phyloP scores from a whole-genome alignment of 2,797 vertebrate species.

The Mareca strepera region DNA sequence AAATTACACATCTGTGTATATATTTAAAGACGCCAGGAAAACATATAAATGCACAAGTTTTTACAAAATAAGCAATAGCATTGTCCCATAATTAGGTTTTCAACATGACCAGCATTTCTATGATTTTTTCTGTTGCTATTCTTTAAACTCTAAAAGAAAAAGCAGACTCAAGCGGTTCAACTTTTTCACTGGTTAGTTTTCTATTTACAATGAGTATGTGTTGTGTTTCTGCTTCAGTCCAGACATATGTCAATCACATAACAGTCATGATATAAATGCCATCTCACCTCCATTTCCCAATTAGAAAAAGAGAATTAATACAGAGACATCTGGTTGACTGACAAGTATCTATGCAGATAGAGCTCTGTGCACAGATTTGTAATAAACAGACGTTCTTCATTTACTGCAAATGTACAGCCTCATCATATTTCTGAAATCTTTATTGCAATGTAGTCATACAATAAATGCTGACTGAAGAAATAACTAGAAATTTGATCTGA shows the following conservation, averaged over 20 bases:
- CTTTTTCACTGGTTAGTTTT: not conserved
- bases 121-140: not conserved
- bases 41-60: not conserved
- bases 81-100: not conserved
- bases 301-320: conserved; percentile 61
- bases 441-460: conserved; percentile 35
- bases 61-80: not conserved
- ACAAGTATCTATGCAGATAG: conserved; percentile 46
- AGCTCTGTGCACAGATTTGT: conserved; percentile 29
- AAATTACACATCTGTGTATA: not conserved
- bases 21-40: not conserved
- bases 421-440: conserved; percentile 52
- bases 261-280: conserved; percentile 44
- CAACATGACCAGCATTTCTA: fast-evolving
- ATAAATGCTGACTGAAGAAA: conserved; percentile 66
- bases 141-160: not conserved
- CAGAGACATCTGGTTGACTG: conserved; percentile 46
- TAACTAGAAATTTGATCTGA: conserved; percentile 65
- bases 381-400: conserved; percentile 51
- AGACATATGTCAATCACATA: conserved; percentile 48
- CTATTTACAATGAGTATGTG: not conserved
- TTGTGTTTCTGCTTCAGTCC: conserved; percentile 8
- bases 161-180: not conserved
- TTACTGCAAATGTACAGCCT: conserved; percentile 46
- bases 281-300: conserved; percentile 46